Evolutionary conservation across 2,113 vertebrate genomes (phyloP).

Genomic region (human): DNA sequence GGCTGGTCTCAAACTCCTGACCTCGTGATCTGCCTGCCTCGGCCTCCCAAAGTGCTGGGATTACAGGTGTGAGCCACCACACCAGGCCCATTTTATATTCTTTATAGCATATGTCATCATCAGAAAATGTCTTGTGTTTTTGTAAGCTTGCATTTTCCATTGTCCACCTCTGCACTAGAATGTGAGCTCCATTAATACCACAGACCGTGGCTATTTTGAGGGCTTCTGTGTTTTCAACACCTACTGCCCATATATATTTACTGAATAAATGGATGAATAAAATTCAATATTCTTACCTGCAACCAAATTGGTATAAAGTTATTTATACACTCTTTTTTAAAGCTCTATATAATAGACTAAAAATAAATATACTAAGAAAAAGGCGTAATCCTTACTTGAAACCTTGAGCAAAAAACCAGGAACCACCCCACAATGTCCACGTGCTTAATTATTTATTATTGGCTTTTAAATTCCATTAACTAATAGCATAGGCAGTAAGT

Average conservation of each 20-base stretch:
- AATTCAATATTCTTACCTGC: not conserved
- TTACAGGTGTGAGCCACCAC: too few species aligned
- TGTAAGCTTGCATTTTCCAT: not conserved
- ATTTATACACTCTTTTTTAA: not conserved
- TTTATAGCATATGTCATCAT: not conserved
- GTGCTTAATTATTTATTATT: constrained; percentile 64
- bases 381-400: not conserved
- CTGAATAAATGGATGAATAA: not conserved
- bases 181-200: not conserved
- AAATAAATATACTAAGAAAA: constrained; percentile 12
- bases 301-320: not conserved
- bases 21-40: too few species aligned
- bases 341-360: not conserved
- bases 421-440: not conserved
- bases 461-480: constrained; percentile 63
- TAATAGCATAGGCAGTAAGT: constrained; percentile 31
- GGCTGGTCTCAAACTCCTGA: too few species aligned
- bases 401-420: not conserved
- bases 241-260: not conserved
- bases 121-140: not conserved
- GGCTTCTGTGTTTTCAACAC: not conserved
- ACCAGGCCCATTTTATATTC: not conserved
- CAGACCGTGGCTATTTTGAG: not conserved
- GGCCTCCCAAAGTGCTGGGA: too few species aligned
- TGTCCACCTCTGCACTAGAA: not conserved